Evolutionary conservation across 2,113 vertebrate genomes (phyloP).

Genomic region (Gadus macrocephalus): DNA sequence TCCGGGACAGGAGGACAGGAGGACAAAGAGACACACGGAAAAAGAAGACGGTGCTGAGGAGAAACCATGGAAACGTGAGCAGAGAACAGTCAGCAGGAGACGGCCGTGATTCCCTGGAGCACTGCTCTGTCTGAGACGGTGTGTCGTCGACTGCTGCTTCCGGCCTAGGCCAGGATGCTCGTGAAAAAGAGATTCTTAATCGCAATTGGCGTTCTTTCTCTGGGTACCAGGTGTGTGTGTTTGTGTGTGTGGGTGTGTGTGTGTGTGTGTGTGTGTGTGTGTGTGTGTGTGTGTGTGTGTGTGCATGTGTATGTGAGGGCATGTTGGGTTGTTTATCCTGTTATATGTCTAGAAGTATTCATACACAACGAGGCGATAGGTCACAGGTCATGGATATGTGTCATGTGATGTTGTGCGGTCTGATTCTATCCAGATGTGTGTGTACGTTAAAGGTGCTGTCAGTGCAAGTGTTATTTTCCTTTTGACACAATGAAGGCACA

Average conservation of each 20-base stretch:
- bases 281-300: no score
- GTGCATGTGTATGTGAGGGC: no score
- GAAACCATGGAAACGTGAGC: constrained; percentile 54
- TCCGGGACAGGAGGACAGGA: constrained; percentile 46
- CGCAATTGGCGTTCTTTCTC: no score
- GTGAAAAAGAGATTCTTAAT: neutral
- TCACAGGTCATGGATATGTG: constrained; percentile 13
- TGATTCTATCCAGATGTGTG: constrained; percentile 15
- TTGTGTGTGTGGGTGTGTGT: no score
- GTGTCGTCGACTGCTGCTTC: neutral
- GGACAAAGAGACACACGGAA: constrained; percentile 45
- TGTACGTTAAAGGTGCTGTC: constrained; percentile 4
- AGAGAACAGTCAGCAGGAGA: constrained; percentile 47
- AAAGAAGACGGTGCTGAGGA: constrained; percentile 53
- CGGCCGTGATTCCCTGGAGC: neutral
- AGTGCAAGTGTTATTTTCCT: constrained; percentile 21
- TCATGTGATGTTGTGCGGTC: constrained; percentile 14
- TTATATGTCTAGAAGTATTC: no score
- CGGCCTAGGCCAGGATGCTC: neutral
- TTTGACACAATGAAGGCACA: constrained; percentile 11
- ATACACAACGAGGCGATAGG: no score
- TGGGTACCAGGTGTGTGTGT: no score
- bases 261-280: no score
- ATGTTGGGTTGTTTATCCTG: no score
- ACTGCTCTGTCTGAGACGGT: neutral